Conservation (phyloP, 2,113 vertebrate genomes). For the Apistogramma diplotaenia region DNA sequence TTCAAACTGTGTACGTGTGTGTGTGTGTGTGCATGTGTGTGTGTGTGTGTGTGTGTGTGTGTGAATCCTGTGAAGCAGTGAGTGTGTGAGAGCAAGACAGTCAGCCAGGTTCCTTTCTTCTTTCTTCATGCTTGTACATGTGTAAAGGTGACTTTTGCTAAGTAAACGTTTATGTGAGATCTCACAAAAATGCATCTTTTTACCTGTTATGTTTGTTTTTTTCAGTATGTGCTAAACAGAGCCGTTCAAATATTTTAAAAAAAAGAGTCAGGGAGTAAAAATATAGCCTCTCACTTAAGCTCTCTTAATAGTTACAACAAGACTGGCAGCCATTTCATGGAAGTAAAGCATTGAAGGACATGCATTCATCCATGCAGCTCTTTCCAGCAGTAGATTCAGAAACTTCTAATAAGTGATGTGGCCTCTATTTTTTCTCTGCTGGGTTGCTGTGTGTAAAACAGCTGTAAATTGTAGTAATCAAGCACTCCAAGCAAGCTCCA, state of each 20-base stretch:
- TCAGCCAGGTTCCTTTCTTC: no score
- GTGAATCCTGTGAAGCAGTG: no score
- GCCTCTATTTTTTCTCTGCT: neutral
- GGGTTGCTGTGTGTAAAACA: neutral
- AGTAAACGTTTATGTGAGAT: no score
- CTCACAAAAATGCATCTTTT: no score
- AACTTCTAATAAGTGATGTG: neutral
- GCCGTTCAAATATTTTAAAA: neutral
- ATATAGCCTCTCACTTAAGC: neutral
- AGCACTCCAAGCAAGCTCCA: neutral
- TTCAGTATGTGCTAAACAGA: neutral
- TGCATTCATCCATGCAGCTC: neutral
- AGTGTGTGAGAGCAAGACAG: no score
- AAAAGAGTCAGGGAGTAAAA: neutral
- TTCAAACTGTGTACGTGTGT: no score
- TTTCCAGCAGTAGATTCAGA: neutral
- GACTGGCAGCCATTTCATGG: neutral
- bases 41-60: no score
- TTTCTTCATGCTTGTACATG: no score
- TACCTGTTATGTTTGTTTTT: no score
- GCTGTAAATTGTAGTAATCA: neutral
- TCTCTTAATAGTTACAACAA: neutral
- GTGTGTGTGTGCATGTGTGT: no score
- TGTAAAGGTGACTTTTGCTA: no score
- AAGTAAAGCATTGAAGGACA: neutral